Evolutionary conservation across 2,888 invertebrate species (phyloP).

Genomic region (Chloroclystis v-ata): DNA sequence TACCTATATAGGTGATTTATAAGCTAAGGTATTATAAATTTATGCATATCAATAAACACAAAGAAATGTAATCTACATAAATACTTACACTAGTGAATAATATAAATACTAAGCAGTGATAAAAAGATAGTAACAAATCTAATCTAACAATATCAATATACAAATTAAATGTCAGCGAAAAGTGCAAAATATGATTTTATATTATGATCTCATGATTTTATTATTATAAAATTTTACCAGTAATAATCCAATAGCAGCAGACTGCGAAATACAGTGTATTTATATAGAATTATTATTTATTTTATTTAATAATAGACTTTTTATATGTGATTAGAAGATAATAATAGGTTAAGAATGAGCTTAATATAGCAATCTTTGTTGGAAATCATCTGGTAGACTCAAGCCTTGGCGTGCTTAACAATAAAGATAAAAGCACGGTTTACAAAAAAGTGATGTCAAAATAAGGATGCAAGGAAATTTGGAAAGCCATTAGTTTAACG

Average conservation of each 20-base stretch:
- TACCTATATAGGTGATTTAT: too few relatives aligned
- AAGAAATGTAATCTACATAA: neutral
- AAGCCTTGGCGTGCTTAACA: constrained; percentile 3
- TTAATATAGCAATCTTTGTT: constrained; percentile 22
- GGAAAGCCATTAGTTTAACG: too few relatives aligned
- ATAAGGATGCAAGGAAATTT: too few relatives aligned
- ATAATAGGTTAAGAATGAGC: constrained; percentile 17
- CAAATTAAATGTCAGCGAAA: neutral
- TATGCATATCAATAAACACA: too few relatives aligned
- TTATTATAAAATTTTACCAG: constrained; percentile 78
- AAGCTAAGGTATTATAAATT: too few relatives aligned
- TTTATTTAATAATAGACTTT: constrained; percentile 37
- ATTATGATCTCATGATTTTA: constrained; percentile 45
- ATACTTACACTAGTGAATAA: neutral
- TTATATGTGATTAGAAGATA: constrained; percentile 19
- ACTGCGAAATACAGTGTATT: constrained; percentile 79
- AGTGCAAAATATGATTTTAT: constrained; percentile 30
- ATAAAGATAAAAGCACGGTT: neutral
- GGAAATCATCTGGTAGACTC: neutral
- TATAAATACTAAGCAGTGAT: constrained; percentile 11
- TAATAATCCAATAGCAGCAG: constrained; percentile 85
- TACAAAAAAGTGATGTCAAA: neutral
- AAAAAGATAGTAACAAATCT: constrained; percentile 8
- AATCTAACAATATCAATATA: constrained; percentile 14
- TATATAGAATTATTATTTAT: constrained; percentile 54